Evolutionary conservation across 92 coral and sea anemone species (phyloP).

Genomic region (Phenganax stokvisi): DNA sequence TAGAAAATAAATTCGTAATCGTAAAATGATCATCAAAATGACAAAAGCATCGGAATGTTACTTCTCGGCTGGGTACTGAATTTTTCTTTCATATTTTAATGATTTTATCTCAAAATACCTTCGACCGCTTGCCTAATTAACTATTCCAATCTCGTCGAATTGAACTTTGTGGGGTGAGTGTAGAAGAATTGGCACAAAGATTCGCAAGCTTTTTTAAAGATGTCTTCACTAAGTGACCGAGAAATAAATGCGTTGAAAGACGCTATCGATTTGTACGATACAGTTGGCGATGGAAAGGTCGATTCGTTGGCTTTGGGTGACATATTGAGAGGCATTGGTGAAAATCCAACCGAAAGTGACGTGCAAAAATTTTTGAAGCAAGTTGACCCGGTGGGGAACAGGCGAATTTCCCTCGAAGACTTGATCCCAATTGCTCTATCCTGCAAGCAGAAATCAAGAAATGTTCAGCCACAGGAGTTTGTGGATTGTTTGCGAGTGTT

Average conservation of each 20-base stretch:
- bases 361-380: slow-evolving; percentile 77
- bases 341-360: slow-evolving; percentile 93
- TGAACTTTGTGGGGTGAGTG: not conserved
- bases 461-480: slow-evolving; percentile 70
- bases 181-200: not conserved
- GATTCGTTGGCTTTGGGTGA: slow-evolving; percentile 77
- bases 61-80: slow-evolving; percentile 23
- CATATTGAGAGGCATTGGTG: slow-evolving; percentile 76
- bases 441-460: slow-evolving; percentile 62
- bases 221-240: slow-evolving; percentile 52
- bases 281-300: slow-evolving; percentile 83
- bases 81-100: not conserved
- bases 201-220: not conserved
- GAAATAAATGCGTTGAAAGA: slow-evolving; percentile 80
- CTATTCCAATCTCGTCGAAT: slow-evolving; percentile 10
- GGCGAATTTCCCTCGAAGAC: slow-evolving; percentile 78
- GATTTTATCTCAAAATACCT: not conserved
- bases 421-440: slow-evolving; percentile 80
- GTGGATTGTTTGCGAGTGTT: slow-evolving; percentile 89
- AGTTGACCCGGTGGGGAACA: slow-evolving; percentile 70
- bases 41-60: slow-evolving; percentile 38
- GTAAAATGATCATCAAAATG: slow-evolving; percentile 11
- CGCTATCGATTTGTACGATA: slow-evolving; percentile 76
- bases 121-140: slow-evolving; percentile 27
- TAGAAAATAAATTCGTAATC: not conserved